Percentiles rank a stretch among this genome's conserved stretches.
These are phyloP conservation scores for Hermetia illucens DNA, from an alignment of 1,140 invertebrate species.

Conservation along the genomic window DNA sequence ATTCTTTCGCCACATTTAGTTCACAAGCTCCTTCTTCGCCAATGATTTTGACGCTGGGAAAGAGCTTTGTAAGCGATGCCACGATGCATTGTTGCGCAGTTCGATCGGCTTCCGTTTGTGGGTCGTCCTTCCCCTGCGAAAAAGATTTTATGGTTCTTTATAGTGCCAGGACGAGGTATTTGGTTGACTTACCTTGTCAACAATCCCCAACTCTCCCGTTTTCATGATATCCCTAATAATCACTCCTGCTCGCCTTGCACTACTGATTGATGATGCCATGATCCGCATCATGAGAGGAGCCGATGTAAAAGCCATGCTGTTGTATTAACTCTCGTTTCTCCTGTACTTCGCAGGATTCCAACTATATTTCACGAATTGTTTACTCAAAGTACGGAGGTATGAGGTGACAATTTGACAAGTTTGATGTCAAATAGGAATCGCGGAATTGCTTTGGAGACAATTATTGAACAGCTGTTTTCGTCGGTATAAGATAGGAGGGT, in stretches of 20 bases:
- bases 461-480: too few relatives aligned
- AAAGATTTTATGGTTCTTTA: conserved; percentile 1
- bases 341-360: too few relatives aligned
- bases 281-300: conserved; percentile 35
- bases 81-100: conserved; percentile 87
- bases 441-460: too few relatives aligned
- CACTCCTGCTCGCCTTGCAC: conserved; percentile 66
- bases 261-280: conserved; percentile 41
- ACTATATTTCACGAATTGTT: too few relatives aligned
- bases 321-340: too few relatives aligned
- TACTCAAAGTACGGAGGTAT: too few relatives aligned
- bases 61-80: conserved; percentile 65
- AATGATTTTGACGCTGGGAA: conserved; percentile 77
- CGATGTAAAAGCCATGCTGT: too few relatives aligned
- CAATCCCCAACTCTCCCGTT: conserved; percentile 75
- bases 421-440: too few relatives aligned
- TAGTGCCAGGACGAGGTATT: not conserved
- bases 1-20: conserved; percentile 47
- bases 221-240: conserved; percentile 84
- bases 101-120: conserved; percentile 95
- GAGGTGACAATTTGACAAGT: too few relatives aligned
- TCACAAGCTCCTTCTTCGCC: conserved; percentile 73
- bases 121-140: conserved; percentile 65
- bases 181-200: conserved; percentile 58
- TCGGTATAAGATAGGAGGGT: too few relatives aligned